Base-by-base conservation (phyloP, 2,888 invertebrate genomes). In the Monochamus alternatus region DNA sequence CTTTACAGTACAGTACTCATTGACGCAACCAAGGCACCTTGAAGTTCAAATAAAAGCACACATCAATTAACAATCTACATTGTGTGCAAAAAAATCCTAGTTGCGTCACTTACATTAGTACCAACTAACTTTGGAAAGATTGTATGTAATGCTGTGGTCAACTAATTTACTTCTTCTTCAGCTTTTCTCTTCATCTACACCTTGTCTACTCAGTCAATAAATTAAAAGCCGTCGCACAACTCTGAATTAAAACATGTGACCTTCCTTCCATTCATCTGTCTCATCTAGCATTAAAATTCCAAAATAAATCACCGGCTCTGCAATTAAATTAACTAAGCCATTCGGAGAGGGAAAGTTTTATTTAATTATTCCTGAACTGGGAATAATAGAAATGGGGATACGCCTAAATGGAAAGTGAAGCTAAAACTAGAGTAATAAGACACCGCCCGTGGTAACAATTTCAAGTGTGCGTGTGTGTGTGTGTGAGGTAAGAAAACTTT, bases 321-420 rank as follows among this genome's bases (percentile, higher is more conserved):
- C n/a, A 55, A 55, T 55, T 55, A 55, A 55, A 55, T 55, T 14
- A 22, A 4, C n/a, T 55, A n/a, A 22, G n/a, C 55, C 55, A 22
- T 8, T 55, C 55, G 5, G 12, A 30, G 30, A 30, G 51, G 30
- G 66, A 66, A 66, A 66, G 66, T 66, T 47, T 31, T 22, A 51
- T 60, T 66, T 44, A 64, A 44, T 64, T 64, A 44, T 5, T 22
- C 14, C 5, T 12, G n/a, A 31, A 9, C 31, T 5, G 9, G 30
- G 30, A 51, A 73, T 52, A 62, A 67, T 67, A 59, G 59, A 64
- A 14, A 32, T 60, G 32, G 12, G 66, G 59, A 22, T 32, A 72
- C 64, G 58, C 65, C 43, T 30, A 38, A 31, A 66, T 47, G 63
- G 72, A 59, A 78, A 71, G 78, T 75, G 74, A 78, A 77, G 72